Conservation (phyloP, 2,888 invertebrate genomes). For the Athalia rosae region DNA sequence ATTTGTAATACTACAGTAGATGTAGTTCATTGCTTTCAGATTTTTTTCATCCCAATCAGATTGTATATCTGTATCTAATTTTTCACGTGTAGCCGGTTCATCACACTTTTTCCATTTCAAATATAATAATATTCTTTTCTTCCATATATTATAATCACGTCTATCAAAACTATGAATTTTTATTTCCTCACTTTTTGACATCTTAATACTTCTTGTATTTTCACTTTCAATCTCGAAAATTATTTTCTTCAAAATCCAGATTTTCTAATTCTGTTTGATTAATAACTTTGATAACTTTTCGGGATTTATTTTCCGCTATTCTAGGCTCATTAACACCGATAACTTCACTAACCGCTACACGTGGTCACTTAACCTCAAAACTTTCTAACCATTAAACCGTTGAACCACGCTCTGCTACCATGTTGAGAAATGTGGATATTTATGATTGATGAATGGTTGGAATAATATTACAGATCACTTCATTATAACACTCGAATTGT, state of each 20-base stretch:
- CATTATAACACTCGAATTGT: too few relatives aligned
- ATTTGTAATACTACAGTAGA: constrained; percentile 49
- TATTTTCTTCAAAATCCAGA: too few relatives aligned
- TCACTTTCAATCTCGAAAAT: too few relatives aligned
- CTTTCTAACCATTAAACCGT: too few relatives aligned
- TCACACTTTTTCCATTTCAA: constrained; percentile 44
- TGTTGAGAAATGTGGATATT: too few relatives aligned
- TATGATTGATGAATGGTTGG: too few relatives aligned
- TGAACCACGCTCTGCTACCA: constrained; percentile 22
- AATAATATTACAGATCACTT: too few relatives aligned
- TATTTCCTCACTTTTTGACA: constrained; percentile 45
- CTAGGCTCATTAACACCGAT: neutral
- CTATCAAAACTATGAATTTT: constrained; percentile 48
- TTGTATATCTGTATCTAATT: neutral
- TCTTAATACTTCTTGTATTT: too few relatives aligned
- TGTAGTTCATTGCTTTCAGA: constrained; percentile 51
- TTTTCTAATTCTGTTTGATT: too few relatives aligned
- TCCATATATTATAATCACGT: constrained; percentile 47
- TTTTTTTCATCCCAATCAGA: constrained; percentile 1
- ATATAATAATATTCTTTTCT: constrained; percentile 43
- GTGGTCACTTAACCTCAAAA: too few relatives aligned
- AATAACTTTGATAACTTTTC: too few relatives aligned
- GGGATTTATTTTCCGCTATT: too few relatives aligned
- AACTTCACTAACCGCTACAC: neutral
- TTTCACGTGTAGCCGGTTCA: constrained; percentile 34